Evolutionary conservation across 2,888 invertebrate genomes (phyloP), one percentile per base, ranked within the genome.

Genomic region (Neuroscelio doddi): DNA sequence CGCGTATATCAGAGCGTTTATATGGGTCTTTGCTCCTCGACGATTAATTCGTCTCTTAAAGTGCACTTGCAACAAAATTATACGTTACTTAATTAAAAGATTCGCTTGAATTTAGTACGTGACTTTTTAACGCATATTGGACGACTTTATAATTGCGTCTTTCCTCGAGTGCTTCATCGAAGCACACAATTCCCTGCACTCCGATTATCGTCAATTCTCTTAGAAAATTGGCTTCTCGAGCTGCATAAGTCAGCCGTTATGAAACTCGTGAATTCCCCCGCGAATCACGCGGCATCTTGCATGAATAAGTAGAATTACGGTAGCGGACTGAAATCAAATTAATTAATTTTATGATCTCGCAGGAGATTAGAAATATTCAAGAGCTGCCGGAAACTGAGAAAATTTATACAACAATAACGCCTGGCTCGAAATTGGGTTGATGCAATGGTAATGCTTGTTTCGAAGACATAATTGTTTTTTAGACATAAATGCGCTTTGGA

Each of bases 161-260:
- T n/a, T n/a, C n/a, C n/a, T n/a, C n/a, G n/a, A n/a, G n/a, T n/a
- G n/a, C n/a, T n/a, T n/a, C n/a, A 53, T 45, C 58, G 30, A 34
- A 53, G 38, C 45, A 58, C 53, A 41, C 59, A 56, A 65, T 65
- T 65, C 51, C 56, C 59, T 12, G 47, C 58, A 55, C 64, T 59
- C 58, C 64, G 64, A 65, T 65, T 59, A 65, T 52, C 59, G 59
- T 59, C 59, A 34, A 65, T 55, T 65, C 52, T 58, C 55, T 14
- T 47, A 41, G 64, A 65, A 65, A 65, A 65, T 65, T 65, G 64
- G 42, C 53, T 65, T 51, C 51, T 49, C 50, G 41, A 58, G 58
- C 58, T 53, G 58, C 64, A 65, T 59, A 65, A 65, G 51, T 65
- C 58, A 65, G 55, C 56, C 12, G 38, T n/a, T 29, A 58, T 38